A percentile compares a stretch with the other conserved stretches of the same genome.
Conservation (phyloP, 64 coral and sea anemone species). For the Montipora efflorescens region DNA sequence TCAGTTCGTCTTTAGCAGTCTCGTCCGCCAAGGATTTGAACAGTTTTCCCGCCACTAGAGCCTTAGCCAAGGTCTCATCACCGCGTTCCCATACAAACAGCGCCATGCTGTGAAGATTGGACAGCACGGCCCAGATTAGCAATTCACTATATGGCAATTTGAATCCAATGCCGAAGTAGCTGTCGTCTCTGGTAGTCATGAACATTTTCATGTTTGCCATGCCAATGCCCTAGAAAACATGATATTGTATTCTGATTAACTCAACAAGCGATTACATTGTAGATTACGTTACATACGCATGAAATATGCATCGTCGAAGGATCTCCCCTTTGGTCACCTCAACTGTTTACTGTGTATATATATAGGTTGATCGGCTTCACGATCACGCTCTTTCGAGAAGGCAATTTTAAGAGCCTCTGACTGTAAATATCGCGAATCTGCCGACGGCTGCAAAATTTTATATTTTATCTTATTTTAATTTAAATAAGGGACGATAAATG, state of each 20-base stretch:
- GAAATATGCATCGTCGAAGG: too few relatives aligned
- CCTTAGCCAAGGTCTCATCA: slow-evolving; percentile 51
- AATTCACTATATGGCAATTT: slow-evolving; percentile 53
- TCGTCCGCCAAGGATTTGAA: slow-evolving; percentile 43
- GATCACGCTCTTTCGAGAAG: too few relatives aligned
- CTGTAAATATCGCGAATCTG: too few relatives aligned
- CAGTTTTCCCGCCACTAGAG: slow-evolving; percentile 32
- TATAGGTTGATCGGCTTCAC: too few relatives aligned
- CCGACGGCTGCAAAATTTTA: too few relatives aligned
- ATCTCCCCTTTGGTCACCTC: too few relatives aligned
- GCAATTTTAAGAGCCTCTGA: too few relatives aligned
- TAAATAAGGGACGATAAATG: too few relatives aligned
- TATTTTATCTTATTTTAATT: too few relatives aligned
- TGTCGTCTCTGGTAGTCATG: not conserved
- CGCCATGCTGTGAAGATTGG: slow-evolving; percentile 47
- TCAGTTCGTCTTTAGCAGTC: slow-evolving; percentile 26
- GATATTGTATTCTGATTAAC: not conserved
- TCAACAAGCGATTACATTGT: too few relatives aligned
- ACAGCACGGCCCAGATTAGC: slow-evolving; percentile 52
- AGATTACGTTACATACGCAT: too few relatives aligned
- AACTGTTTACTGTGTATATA: too few relatives aligned
- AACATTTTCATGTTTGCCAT: slow-evolving; percentile 43
- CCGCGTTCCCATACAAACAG: slow-evolving; percentile 48
- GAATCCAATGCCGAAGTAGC: slow-evolving; percentile 23
- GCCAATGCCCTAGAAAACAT: not conserved